Percentiles rank a stretch among this genome's conserved stretches.
Conservation (phyloP, 2,888 invertebrate genomes). For the Priocnemis perturbator region DNA sequence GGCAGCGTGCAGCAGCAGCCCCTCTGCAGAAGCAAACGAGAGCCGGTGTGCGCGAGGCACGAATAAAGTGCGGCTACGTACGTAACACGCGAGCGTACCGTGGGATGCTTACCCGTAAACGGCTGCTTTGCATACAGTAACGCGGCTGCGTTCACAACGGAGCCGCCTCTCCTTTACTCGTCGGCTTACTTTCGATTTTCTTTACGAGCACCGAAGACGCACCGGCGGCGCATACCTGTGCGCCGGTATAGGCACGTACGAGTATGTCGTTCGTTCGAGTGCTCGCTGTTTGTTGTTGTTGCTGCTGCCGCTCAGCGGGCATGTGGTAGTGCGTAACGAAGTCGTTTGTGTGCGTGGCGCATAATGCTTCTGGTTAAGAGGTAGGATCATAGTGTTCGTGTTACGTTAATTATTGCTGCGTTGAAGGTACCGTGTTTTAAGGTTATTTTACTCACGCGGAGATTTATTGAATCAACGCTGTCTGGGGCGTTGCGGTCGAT, state of each 20-base stretch:
- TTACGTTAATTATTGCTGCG: too few species aligned
- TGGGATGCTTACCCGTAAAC: constrained; percentile 50
- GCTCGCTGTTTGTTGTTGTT: too few species aligned
- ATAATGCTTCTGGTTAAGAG: too few species aligned
- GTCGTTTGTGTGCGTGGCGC: too few species aligned
- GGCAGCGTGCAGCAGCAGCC: neutral
- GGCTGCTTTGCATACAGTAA: constrained; percentile 62
- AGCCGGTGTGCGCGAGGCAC: neutral
- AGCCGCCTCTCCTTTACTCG: constrained; percentile 53
- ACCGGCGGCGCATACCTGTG: constrained; percentile 33
- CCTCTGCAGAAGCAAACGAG: neutral
- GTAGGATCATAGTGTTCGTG: too few species aligned
- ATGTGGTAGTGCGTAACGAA: too few species aligned
- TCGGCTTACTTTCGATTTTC: constrained; percentile 69
- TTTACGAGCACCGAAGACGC: constrained; percentile 51
- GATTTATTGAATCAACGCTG: too few species aligned
- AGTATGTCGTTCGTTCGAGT: neutral
- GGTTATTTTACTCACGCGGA: too few species aligned
- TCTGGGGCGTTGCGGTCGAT: too few species aligned
- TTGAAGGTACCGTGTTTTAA: too few species aligned
- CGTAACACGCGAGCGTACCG: constrained; percentile 34
- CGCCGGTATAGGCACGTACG: neutral
- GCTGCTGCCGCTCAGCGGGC: too few species aligned
- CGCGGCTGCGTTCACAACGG: constrained; percentile 46
- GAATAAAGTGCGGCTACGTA: constrained; percentile 15